Evolutionary conservation across 2,888 invertebrate species (phyloP).

Genomic region (Cephonodes hylas): DNA sequence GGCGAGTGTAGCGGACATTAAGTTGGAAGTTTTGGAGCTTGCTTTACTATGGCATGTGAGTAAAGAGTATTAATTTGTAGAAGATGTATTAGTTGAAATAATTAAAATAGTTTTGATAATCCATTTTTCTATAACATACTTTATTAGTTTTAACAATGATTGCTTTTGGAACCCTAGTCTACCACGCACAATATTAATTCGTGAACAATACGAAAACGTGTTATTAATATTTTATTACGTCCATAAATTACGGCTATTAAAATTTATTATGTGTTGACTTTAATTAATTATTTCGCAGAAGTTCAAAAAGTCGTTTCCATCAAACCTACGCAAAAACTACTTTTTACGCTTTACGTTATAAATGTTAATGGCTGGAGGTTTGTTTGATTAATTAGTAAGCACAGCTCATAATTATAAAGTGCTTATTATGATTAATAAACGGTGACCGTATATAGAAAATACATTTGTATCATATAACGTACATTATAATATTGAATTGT

Average conservation of each 20-base stretch:
- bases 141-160: too few relatives aligned
- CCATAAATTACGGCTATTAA: slow-evolving; percentile 9
- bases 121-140: too few relatives aligned
- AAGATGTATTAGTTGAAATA: too few relatives aligned
- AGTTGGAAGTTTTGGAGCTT: neutral
- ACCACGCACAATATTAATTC: neutral
- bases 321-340: slow-evolving; percentile 9
- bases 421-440: slow-evolving; percentile 4
- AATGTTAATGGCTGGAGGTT: slow-evolving; percentile 4
- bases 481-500: too few relatives aligned
- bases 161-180: neutral
- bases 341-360: slow-evolving; percentile 4
- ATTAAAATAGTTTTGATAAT: too few relatives aligned
- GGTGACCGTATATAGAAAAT: neutral
- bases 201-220: slow-evolving; percentile 7
- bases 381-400: neutral
- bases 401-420: neutral
- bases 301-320: slow-evolving; percentile 1
- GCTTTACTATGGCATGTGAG: neutral
- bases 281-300: slow-evolving; percentile 1
- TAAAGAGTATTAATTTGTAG: neutral
- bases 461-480: too few relatives aligned
- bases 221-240: slow-evolving; percentile 4
- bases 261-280: slow-evolving; percentile 7
- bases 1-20: slow-evolving; percentile 63